Conservation (phyloP, 2,113 vertebrate species). For the Malurus cyaneus region DNA sequence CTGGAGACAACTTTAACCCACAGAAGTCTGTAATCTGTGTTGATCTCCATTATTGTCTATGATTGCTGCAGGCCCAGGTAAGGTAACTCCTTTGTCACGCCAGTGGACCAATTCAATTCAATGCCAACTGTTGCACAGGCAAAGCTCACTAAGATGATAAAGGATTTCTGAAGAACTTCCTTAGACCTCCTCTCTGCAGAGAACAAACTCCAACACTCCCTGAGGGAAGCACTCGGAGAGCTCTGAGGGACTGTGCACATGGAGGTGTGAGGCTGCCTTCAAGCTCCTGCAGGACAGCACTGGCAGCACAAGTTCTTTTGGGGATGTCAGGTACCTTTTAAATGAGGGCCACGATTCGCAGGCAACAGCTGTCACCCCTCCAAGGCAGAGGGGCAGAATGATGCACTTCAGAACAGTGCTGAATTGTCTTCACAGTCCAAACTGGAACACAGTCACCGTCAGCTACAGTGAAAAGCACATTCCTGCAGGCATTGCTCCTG, state of each 20-base stretch:
- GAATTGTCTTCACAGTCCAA: not conserved
- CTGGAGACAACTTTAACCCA: not conserved
- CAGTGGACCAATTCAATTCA: not conserved
- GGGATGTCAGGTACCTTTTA: not conserved
- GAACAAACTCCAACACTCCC: not conserved
- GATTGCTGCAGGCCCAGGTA: not conserved
- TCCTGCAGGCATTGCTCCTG: not conserved
- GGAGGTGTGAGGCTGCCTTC: not conserved
- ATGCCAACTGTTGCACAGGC: not conserved
- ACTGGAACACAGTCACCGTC: rapidly evolving
- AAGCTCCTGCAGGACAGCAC: not conserved
- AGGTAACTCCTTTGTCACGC: not conserved
- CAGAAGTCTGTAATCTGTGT: not conserved
- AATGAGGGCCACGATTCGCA: not conserved
- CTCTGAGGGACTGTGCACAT: not conserved
- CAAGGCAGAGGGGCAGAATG: not conserved
- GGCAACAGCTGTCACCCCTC: not conserved
- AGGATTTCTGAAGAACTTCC: not conserved
- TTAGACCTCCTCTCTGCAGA: not conserved
- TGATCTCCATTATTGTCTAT: not conserved
- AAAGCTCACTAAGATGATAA: not conserved
- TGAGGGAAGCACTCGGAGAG: not conserved
- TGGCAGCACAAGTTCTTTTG: not conserved
- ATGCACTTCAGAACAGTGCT: not conserved
- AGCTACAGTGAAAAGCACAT: not conserved